Conservation (phyloP, 2,797 vertebrate species). For the Chelon labrosus region DNA sequence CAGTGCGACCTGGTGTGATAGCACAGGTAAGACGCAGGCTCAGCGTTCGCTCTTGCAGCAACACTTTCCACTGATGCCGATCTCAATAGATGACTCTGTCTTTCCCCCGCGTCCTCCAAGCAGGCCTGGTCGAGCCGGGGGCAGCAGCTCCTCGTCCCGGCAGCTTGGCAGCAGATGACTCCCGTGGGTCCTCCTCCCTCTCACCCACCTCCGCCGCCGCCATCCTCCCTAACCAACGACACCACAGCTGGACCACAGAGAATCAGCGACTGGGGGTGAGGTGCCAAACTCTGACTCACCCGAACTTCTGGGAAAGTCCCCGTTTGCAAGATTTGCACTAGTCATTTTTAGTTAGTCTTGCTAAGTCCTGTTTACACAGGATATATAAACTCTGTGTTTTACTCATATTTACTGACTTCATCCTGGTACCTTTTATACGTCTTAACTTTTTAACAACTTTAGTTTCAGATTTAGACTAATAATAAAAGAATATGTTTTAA, state of each 20-base stretch:
- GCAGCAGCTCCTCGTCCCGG: slow-evolving; percentile 93
- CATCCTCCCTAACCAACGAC: slow-evolving; percentile 89
- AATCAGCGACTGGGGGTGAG: slow-evolving; percentile 96
- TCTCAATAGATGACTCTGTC: no score
- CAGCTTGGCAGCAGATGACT: slow-evolving; percentile 96
- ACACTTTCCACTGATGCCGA: no score
- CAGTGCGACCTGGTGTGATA: slow-evolving; percentile 93
- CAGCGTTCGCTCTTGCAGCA: no score
- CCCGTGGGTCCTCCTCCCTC: slow-evolving; percentile 77
- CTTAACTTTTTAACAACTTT: no score
- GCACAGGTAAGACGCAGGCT: slow-evolving; percentile 88
- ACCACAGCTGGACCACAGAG: slow-evolving; percentile 89
- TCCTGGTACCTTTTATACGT: no score
- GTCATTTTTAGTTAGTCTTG: background rate
- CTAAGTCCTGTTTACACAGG: background rate
- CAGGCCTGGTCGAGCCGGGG: slow-evolving; percentile 93
- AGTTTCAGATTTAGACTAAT: no score
- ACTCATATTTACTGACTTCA: no score
- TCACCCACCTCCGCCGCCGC: slow-evolving; percentile 82
- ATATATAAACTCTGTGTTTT: no score
- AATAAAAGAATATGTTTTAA: no score
- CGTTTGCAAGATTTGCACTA: background rate
- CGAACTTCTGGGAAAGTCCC: slow-evolving; percentile 22
- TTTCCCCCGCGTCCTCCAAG: background rate
- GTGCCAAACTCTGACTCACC: slow-evolving; percentile 71